A percentile compares a stretch with the other conserved stretches of the same genome.
phyloP scores from a whole-genome alignment of 2,888 invertebrate genomes.

The Argyra leucocephala region DNA sequence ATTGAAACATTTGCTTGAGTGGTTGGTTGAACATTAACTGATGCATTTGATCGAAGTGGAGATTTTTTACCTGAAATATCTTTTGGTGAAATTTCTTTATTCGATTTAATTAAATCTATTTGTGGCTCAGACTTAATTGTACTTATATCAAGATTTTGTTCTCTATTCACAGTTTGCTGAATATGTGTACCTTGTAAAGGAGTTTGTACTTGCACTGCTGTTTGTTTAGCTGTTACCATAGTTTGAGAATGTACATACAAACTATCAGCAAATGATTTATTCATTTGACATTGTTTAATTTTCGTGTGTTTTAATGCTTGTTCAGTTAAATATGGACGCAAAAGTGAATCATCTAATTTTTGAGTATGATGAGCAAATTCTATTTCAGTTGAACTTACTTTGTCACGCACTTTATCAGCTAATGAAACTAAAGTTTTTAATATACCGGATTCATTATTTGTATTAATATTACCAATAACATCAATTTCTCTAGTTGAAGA shows the following conservation, averaged over 20 bases:
- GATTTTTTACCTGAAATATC: too few species aligned
- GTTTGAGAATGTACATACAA: neutral
- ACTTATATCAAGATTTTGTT: neutral
- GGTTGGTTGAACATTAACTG: neutral
- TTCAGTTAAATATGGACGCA: constrained; percentile 64
- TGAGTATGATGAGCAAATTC: constrained; percentile 16
- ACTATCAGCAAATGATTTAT: constrained; percentile 20
- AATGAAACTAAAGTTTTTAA: constrained; percentile 40
- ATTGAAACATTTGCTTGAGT: neutral
- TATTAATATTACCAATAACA: constrained; percentile 35
- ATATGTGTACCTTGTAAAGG: neutral
- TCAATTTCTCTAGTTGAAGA: constrained; percentile 30
- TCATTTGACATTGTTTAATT: constrained; percentile 57
- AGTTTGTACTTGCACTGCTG: neutral
- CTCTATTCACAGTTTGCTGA: neutral
- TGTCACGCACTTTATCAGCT: constrained; percentile 35
- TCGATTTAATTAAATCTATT: neutral
- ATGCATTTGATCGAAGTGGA: neutral
- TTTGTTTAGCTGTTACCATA: neutral
- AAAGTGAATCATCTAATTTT: constrained; percentile 52
- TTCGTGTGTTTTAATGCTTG: constrained; percentile 59
- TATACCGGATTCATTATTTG: constrained; percentile 36
- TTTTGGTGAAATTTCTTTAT: too few species aligned
- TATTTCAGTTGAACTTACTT: constrained; percentile 28
- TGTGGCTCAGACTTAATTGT: neutral